These are phyloP conservation scores for Tethea ocularis DNA, from an alignment of 2,888 invertebrate species.

Conservation along the genomic window DNA sequence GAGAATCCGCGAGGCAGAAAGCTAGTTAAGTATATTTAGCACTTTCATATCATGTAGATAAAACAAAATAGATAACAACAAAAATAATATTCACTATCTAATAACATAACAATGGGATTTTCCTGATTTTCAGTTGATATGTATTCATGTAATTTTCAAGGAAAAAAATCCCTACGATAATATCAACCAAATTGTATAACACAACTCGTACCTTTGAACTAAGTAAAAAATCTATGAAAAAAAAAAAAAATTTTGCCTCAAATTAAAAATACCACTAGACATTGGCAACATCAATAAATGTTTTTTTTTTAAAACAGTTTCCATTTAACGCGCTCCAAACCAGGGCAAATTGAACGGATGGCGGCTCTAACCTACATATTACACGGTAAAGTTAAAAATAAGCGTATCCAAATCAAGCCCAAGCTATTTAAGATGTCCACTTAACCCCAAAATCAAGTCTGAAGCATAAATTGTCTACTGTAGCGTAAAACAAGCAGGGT, in stretches of 20 bases:
- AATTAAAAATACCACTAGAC: background rate
- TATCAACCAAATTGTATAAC: too few relatives aligned
- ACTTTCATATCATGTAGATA: background rate
- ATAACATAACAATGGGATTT: background rate
- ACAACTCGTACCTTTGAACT: too few relatives aligned
- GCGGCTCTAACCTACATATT: constrained; percentile 3
- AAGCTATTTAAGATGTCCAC: constrained; percentile 2
- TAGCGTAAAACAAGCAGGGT: constrained; percentile 17
- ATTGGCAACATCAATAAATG: background rate
- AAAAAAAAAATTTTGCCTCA: background rate
- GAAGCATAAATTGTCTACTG: constrained; percentile 15
- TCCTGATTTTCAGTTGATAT: background rate
- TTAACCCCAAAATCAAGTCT: constrained; percentile 10
- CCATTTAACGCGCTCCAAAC: background rate
- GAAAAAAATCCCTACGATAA: background rate
- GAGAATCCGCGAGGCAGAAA: background rate
- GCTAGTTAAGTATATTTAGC: background rate
- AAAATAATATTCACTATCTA: background rate
- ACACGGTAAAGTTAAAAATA: constrained; percentile 7
- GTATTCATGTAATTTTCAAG: background rate
- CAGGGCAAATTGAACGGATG: constrained; percentile 1
- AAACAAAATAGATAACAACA: background rate
- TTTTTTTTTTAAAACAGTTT: background rate
- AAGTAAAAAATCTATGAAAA: background rate
- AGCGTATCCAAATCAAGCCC: constrained; percentile 1